phyloP scores from a whole-genome alignment of 2,113 vertebrate species.

The Helogale parvula region DNA sequence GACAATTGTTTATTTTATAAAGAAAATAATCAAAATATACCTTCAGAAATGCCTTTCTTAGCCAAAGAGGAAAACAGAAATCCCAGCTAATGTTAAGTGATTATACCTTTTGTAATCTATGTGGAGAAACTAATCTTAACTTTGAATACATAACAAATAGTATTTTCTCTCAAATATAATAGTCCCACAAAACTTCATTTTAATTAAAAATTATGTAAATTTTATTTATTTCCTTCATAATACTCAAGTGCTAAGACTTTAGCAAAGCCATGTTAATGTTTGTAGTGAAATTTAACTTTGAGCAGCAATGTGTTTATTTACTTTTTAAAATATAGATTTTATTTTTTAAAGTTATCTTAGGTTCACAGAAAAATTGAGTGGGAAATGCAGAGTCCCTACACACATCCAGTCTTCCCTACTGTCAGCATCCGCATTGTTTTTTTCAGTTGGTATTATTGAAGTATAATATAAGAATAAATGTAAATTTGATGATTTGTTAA shows the following conservation, averaged over 20 bases:
- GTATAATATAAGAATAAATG: not conserved
- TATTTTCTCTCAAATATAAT: not conserved
- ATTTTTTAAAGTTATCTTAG: not conserved
- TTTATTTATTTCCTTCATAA: not conserved
- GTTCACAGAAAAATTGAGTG: not conserved
- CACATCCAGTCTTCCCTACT: not conserved
- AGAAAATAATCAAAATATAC: not conserved
- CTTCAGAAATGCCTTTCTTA: not conserved
- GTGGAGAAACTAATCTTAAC: not conserved
- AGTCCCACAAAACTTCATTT: not conserved
- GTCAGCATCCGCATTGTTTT: not conserved
- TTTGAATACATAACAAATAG: not conserved
- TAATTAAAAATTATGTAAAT: not conserved
- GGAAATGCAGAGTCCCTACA: not conserved
- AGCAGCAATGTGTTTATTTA: not conserved
- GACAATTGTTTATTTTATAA: slow-evolving; percentile 3
- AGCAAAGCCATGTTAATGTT: not conserved
- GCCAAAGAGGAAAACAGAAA: not conserved
- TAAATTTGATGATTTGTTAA: not conserved
- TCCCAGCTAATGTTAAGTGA: not conserved
- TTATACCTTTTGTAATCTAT: not conserved
- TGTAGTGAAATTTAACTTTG: not conserved
- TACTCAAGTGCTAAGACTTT: not conserved
- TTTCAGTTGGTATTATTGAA: not conserved
- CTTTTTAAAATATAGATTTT: not conserved